Evolutionary conservation across 53 echinoderm and acorn worm genomes (phyloP).

Genomic region (Antedon mediterranea): DNA sequence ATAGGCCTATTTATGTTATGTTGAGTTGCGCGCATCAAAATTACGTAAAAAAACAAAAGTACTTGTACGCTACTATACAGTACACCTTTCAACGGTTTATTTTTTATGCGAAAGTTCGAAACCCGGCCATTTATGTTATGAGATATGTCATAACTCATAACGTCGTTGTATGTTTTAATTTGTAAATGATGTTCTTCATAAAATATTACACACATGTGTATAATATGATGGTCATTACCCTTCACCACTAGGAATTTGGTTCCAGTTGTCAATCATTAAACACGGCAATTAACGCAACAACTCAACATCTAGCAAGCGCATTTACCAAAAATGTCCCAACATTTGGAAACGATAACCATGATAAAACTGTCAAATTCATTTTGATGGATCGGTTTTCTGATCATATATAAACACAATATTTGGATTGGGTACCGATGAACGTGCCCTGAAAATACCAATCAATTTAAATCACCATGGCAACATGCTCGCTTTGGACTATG

Average conservation of each 20-base stretch:
- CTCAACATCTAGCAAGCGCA: background rate
- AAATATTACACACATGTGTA: background rate
- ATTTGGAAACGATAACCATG: background rate
- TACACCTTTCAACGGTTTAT: too few species aligned
- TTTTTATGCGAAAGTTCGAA: too few species aligned
- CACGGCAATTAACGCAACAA: background rate
- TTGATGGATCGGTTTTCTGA: background rate
- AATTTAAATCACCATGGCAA: background rate
- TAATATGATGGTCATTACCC: background rate
- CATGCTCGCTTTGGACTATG: background rate
- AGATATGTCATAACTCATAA: too few species aligned
- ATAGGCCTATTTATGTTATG: too few species aligned
- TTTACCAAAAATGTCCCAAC: background rate
- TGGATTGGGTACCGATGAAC: background rate
- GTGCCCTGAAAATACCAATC: background rate
- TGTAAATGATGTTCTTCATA: too few species aligned
- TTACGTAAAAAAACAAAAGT: too few species aligned
- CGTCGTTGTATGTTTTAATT: too few species aligned
- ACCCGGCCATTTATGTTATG: too few species aligned
- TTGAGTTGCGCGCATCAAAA: too few species aligned
- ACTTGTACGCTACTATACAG: too few species aligned
- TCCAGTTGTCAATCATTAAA: background rate
- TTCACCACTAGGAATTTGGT: background rate
- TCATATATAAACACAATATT: background rate
- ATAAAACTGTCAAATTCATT: background rate